Percentiles rank a stretch among this genome's conserved stretches.
Evolutionary conservation across 2,797 vertebrate species (phyloP).

Genomic region (Cyclura pinguis): DNA sequence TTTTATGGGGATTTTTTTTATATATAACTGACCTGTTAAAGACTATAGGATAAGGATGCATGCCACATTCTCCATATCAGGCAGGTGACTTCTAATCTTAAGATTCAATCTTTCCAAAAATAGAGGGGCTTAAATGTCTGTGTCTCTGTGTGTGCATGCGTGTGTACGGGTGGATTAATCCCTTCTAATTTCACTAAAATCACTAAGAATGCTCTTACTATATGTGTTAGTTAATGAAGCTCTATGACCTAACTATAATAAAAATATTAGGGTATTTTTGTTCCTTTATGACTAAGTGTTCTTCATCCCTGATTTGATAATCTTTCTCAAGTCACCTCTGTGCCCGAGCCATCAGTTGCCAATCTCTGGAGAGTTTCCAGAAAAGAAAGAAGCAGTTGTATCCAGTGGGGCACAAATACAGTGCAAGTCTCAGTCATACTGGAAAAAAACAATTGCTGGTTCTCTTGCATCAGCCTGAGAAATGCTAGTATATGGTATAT

Average conservation of each 20-base stretch:
- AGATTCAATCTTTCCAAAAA: slow-evolving; percentile 50
- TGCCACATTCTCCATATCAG: accelerated
- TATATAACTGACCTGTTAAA: slow-evolving; percentile 35
- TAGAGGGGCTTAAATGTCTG: slow-evolving; percentile 3
- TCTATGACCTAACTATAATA: slow-evolving; percentile 42
- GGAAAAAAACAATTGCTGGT: too few species aligned
- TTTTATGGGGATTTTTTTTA: slow-evolving; percentile 23
- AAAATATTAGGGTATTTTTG: slow-evolving; percentile 34
- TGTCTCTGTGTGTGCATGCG: background rate
- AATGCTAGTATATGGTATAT: background rate
- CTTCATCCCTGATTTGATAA: slow-evolving; percentile 40
- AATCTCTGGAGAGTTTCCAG: background rate
- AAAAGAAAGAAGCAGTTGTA: background rate
- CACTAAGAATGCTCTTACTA: slow-evolving; percentile 1
- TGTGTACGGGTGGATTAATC: slow-evolving; percentile 17
- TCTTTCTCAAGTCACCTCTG: slow-evolving; percentile 26
- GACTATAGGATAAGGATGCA: slow-evolving; percentile 42
- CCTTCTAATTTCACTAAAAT: slow-evolving; percentile 7
- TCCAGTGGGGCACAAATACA: background rate
- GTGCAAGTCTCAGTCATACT: background rate
- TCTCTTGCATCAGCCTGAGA: too few species aligned
- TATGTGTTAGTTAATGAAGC: background rate
- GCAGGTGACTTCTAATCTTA: background rate
- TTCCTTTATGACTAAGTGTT: background rate
- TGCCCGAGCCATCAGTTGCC: too few species aligned